Evolutionary conservation across 2,888 invertebrate genomes (phyloP).

Genomic region (Metalampra italica): DNA sequence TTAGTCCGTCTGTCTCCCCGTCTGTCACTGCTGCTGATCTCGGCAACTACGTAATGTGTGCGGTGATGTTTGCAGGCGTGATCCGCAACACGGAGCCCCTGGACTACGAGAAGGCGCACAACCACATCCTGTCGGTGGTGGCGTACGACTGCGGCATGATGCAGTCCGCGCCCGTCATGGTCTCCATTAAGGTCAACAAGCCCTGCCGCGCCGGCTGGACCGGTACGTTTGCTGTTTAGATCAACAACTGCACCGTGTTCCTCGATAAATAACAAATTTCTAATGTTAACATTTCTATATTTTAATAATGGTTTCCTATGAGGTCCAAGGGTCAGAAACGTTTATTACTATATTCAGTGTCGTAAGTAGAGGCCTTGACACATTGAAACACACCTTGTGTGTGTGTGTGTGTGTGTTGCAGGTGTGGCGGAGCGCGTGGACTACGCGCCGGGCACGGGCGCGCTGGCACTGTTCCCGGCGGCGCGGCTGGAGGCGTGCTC

Average conservation of each 20-base stretch:
- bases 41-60: not conserved
- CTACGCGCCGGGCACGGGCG: conserved; percentile 90
- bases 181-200: conserved; percentile 95
- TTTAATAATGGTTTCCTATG: too few relatives aligned
- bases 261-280: too few relatives aligned
- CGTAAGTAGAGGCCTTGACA: too few relatives aligned
- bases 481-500: conserved; percentile 95
- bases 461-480: conserved; percentile 88
- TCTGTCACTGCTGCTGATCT: too few relatives aligned
- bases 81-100: conserved; percentile 96
- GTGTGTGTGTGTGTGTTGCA: conserved; percentile 20
- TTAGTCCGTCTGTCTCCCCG: too few relatives aligned
- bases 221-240: conserved; percentile 62
- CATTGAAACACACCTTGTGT: too few relatives aligned
- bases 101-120: conserved; percentile 95
- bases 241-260: too few relatives aligned
- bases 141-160: conserved; percentile 99
- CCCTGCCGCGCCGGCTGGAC: conserved; percentile 89
- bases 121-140: conserved; percentile 97
- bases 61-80: conserved; percentile 73
- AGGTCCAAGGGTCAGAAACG: too few relatives aligned
- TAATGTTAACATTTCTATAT: too few relatives aligned
- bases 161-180: conserved; percentile 95
- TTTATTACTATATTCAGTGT: too few relatives aligned
- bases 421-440: conserved; percentile 91